Conservation (phyloP, 2,888 invertebrate species). For the Biston betularia region DNA sequence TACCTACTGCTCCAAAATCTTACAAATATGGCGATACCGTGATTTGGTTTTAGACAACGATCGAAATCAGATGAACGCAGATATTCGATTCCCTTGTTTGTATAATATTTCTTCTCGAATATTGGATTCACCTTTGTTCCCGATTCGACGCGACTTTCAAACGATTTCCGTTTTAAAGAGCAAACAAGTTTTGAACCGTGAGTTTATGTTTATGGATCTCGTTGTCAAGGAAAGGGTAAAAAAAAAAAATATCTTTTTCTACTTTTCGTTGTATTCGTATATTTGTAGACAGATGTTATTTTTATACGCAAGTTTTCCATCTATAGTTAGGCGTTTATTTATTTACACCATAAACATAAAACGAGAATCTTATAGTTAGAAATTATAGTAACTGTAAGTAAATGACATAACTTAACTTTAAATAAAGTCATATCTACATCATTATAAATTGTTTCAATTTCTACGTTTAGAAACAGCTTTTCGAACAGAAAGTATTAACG, state of each 20-base stretch:
- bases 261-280: not conserved
- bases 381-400: too few relatives aligned
- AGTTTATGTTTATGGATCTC: slow-evolving; percentile 1
- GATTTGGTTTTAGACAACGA: slow-evolving; percentile 17
- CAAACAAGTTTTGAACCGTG: slow-evolving; percentile 24
- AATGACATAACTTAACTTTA: too few relatives aligned
- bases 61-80: slow-evolving; percentile 61
- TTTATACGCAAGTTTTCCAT: too few relatives aligned
- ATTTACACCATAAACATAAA: too few relatives aligned
- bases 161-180: slow-evolving; percentile 45
- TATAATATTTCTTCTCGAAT: slow-evolving; percentile 57
- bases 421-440: too few relatives aligned
- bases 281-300: too few relatives aligned
- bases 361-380: too few relatives aligned
- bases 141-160: slow-evolving; percentile 54
- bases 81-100: slow-evolving; percentile 64
- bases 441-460: not conserved
- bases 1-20: too few relatives aligned
- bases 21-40: not conserved
- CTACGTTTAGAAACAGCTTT: too few relatives aligned
- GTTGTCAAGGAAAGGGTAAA: not conserved
- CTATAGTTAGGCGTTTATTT: too few relatives aligned
- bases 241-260: not conserved
- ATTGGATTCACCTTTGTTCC: slow-evolving; percentile 60
- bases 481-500: not conserved